A percentile compares a stretch with the other conserved stretches of the same genome.
Evolutionary conservation across 1,140 invertebrate species (phyloP).

Genomic region (Phthorimaea operculella): DNA sequence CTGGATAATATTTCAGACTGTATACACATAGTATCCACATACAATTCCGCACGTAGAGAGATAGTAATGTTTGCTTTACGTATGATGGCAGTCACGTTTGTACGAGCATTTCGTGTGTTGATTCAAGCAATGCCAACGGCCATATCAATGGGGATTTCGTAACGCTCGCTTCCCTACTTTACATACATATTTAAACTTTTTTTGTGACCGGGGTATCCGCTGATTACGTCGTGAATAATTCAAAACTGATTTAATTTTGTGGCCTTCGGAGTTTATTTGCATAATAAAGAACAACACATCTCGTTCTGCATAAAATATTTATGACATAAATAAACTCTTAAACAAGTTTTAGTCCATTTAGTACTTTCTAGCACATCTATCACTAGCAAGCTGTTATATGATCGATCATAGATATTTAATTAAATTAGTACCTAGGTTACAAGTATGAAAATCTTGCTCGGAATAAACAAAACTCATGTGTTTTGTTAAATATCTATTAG

Average conservation of each 20-base stretch:
- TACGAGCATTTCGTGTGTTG: slow-evolving; percentile 8
- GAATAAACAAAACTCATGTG: too few species aligned
- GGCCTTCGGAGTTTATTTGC: slow-evolving; percentile 26
- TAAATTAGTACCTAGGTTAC: too few species aligned
- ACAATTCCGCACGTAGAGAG: neutral
- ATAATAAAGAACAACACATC: slow-evolving; percentile 24
- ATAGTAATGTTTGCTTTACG: slow-evolving; percentile 3
- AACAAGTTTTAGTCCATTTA: neutral
- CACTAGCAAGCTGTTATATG: too few species aligned
- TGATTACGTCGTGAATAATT: slow-evolving; percentile 33
- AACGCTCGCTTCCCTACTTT: neutral
- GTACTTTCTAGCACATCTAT: too few species aligned
- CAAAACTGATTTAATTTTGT: slow-evolving; percentile 33
- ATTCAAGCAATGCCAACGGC: slow-evolving; percentile 5
- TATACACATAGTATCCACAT: too few species aligned
- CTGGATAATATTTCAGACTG: neutral
- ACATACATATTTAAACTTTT: slow-evolving; percentile 17
- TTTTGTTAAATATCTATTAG: too few species aligned
- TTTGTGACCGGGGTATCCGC: slow-evolving; percentile 20
- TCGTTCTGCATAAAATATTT: neutral
- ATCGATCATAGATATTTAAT: too few species aligned
- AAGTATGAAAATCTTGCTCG: too few species aligned
- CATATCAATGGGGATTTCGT: slow-evolving; percentile 4
- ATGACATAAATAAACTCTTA: neutral
- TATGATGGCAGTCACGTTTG: slow-evolving; percentile 9